phyloP scores from a whole-genome alignment of 92 coral and sea anemone genomes.

The Anthopleura xanthogrammica region DNA sequence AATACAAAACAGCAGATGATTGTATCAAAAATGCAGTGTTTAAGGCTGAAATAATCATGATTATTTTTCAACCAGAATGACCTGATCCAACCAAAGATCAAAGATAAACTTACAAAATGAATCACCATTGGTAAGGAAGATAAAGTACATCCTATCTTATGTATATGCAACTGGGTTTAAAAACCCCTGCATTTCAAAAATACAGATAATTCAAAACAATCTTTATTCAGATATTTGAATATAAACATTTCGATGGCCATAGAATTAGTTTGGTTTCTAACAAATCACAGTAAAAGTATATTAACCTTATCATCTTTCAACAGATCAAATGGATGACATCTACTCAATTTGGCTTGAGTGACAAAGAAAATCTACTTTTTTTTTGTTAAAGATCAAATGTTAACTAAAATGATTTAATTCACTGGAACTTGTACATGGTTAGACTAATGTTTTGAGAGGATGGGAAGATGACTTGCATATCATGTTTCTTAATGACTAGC shows the following conservation, averaged over 20 bases:
- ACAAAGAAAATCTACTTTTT: background rate
- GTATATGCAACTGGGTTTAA: background rate
- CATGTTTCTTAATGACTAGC: background rate
- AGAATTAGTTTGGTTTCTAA: background rate
- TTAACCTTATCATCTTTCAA: background rate
- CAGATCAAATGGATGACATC: background rate
- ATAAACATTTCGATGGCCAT: background rate
- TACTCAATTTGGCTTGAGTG: background rate
- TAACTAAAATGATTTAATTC: background rate
- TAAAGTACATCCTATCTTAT: background rate
- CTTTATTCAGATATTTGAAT: background rate
- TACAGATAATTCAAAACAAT: background rate
- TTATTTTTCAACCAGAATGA: background rate
- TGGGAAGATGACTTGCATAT: background rate
- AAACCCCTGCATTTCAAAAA: background rate
- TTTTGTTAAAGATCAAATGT: background rate
- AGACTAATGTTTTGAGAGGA: background rate
- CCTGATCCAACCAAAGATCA: slow-evolving; percentile 2
- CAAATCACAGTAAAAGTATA: background rate
- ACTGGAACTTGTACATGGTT: background rate
- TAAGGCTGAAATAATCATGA: slow-evolving; percentile 4
- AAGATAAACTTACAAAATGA: background rate
- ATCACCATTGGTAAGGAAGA: background rate
- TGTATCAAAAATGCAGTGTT: background rate
- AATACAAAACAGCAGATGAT: slow-evolving; percentile 2